Evolutionary conservation across 2,888 invertebrate species (phyloP), one percentile per base, ranked within the genome.

Genomic region (Philaethria dido): DNA sequence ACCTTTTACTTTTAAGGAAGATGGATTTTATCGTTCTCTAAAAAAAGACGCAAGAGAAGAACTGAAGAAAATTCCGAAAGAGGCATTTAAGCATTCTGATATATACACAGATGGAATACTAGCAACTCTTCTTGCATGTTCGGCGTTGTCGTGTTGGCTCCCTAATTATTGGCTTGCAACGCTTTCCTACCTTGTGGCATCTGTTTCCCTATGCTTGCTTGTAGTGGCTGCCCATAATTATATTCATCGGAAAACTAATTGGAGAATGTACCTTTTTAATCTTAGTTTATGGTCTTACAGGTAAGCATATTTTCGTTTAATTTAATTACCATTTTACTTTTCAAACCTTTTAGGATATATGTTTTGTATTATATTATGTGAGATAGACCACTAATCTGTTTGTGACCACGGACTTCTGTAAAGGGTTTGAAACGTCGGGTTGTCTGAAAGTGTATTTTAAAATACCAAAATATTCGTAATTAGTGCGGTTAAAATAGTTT

Each of bases 231-330:
- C 95, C 0, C 97, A 98, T 79, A 97, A 97, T 80, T 97, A 95
- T 79, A 94, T 97, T 72, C 97, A 97, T 80, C 94, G 93, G 78
- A 94, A 89, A 72, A 94, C 96, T 72, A 97, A 95, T 78, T 96
- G 96, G 94, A 94, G 96, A 68, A 97, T 97, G 96, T 96, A 95
- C 76, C 94, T 96, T 61, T 96, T 96, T 75, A 96, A 96, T 74
- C 84, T 97, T 45, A 92, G 94, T n/a, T 77, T 95, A 64, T 90
- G 96, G 93, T 94, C 95, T 0, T 94, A 95, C 45, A 94, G 94
- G 94, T 94, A 79, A 11, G 13, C 18, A 22, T 4, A 13, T 8
- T 29, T 16, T 8, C 0, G 13, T 33, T 60, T 45, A 13, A 6
- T 44, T 25, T 29, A 59, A 1, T 16, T 59, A 22, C 14, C 22